Evolutionary conservation across 37 sponge, comb jelly and placozoan genomes (phyloP).

Genomic region (Spongia lamella): DNA sequence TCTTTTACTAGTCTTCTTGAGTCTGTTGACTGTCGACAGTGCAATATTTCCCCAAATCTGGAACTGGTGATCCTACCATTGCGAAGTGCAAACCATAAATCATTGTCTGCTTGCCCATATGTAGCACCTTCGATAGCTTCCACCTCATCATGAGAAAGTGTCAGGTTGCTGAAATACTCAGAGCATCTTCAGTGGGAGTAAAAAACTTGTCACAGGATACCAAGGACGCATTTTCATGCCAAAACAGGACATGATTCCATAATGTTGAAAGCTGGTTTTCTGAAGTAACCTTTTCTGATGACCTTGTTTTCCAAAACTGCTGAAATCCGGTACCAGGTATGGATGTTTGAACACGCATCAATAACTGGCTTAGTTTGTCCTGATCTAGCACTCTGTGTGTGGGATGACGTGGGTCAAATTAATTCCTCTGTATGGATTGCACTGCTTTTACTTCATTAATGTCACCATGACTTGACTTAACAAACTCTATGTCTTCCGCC

Average conservation of each 20-base stretch:
- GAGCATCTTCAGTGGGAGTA: slow-evolving; percentile 11
- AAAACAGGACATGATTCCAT: background rate
- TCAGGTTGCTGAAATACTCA: background rate
- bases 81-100: slow-evolving; percentile 1
- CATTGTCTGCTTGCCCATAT: background rate
- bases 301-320: slow-evolving; percentile 3
- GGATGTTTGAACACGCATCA: slow-evolving; percentile 1
- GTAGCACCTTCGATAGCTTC: slow-evolving; percentile 10
- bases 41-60: slow-evolving; percentile 10
- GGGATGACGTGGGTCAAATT: slow-evolving; percentile 15
- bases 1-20: too few species aligned
- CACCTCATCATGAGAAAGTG: background rate
- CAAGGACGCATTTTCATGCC: background rate
- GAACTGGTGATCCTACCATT: slow-evolving; percentile 11
- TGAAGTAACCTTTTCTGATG: background rate
- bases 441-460: background rate
- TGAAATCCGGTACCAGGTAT: slow-evolving; percentile 6
- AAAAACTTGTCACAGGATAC: slow-evolving; percentile 10
- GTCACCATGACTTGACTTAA: slow-evolving; percentile 17
- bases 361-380: background rate
- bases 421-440: background rate
- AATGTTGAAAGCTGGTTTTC: background rate
- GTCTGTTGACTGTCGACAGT: too few species aligned
- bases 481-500: slow-evolving; percentile 2
- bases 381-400: background rate